Evolutionary conservation across 2,888 invertebrate genomes (phyloP), one percentile per base, ranked within the genome.

Genomic region (Papilio gigon): DNA sequence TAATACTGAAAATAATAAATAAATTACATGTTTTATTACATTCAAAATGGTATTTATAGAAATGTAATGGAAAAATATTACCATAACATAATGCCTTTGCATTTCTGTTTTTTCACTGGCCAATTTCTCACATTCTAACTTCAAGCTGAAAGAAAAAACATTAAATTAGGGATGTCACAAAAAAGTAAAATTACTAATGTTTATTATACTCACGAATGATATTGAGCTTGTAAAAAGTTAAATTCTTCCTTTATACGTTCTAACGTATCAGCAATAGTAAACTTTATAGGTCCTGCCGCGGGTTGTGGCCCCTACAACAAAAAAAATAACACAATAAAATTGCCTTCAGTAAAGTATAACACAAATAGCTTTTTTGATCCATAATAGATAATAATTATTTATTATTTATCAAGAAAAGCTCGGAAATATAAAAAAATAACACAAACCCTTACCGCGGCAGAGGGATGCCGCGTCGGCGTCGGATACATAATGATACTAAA

Each of bases 1-100:
- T 98, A 98, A 93, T 98, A 98, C 97, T 97, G 95, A 66, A 95
- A 95, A 75, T 58, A 74, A 77, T 84, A 90, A 71, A 67, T 27
- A 62, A 61, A 27, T 20, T 71, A 53, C 37, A 64, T 27, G 53
- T 71, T 35, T 37, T 66, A 53, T 53, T 40, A 20, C n/a, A 58
- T 35, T 35, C 35, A 20, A 58, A 35, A 17, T 20, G 6, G 11
- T 22, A 47, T 22, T 47, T 22, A 22, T 47, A 47, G 20, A 44
- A 17, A 22, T 22, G 47, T 22, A 11, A 12, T 22, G 11, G 6
- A 27, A 42, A 27, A 67, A 67, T 78, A 67, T 95, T 94, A 98
- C 98, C 98, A 99, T 98, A 81, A 98, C 98, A 94, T 98, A 99
- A 94, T 99, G 98, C 91, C 99, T 94, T 92, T 99, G 98, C 96